Percentiles rank a stretch among this genome's conserved stretches.
Conservation (phyloP, 2,888 invertebrate species). For the Cancer borealis region DNA sequence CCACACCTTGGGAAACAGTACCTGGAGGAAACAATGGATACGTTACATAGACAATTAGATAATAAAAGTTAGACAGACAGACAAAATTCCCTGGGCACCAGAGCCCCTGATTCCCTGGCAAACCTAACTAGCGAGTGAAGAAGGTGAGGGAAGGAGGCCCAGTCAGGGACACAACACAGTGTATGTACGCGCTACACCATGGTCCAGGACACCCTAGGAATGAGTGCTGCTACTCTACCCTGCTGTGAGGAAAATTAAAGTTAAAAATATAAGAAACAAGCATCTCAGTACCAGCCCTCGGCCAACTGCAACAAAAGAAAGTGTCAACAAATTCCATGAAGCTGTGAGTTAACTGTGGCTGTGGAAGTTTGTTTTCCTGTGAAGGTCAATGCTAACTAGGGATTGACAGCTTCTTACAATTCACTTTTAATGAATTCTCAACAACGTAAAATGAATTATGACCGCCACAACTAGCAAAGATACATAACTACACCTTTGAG, state of each 20-base stretch:
- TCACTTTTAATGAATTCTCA: background rate
- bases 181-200: background rate
- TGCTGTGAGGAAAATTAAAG: conserved; percentile 63
- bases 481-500: background rate
- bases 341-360: conserved; percentile 24
- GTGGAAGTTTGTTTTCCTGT: background rate
- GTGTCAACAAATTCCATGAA: background rate
- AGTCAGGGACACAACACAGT: background rate
- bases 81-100: no score
- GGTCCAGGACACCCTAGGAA: conserved; percentile 51
- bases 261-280: conserved; percentile 57
- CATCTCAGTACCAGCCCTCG: conserved; percentile 60
- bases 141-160: background rate
- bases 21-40: no score
- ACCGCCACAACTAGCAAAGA: no score
- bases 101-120: background rate
- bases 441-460: background rate
- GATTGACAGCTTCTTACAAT: background rate
- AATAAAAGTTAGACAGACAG: no score
- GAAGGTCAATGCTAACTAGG: background rate
- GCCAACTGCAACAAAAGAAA: conserved; percentile 64
- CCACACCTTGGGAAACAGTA: no score
- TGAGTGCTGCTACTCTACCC: conserved; percentile 68
- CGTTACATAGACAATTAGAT: no score
- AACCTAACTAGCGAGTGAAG: background rate